Conservation (phyloP, 1,140 invertebrate species). For the Theocolax elegans region DNA sequence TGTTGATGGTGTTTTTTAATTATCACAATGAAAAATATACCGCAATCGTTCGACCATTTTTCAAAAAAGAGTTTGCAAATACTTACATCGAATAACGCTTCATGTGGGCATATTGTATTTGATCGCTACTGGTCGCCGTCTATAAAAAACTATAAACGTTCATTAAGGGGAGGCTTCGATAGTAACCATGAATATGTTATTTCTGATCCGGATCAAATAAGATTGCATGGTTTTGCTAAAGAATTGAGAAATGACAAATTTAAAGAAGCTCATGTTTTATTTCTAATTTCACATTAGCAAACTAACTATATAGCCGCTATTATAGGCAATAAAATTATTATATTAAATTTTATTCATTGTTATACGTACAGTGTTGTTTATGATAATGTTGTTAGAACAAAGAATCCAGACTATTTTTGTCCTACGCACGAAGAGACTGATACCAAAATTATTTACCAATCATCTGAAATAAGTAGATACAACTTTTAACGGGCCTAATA, state of each 20-base stretch:
- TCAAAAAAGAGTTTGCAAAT: background rate
- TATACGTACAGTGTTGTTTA: background rate
- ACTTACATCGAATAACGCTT: background rate
- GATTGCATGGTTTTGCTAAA: conserved; percentile 20
- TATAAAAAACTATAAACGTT: no score
- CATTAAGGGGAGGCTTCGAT: conserved; percentile 28
- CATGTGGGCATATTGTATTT: background rate
- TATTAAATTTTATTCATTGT: background rate
- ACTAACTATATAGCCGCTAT: background rate
- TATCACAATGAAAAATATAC: background rate
- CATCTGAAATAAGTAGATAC: no score
- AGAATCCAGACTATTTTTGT: conserved; percentile 6
- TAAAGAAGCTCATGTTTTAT: conserved; percentile 19
- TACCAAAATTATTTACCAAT: conserved; percentile 6
- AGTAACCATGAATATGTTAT: no score
- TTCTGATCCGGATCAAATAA: no score
- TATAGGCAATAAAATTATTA: background rate
- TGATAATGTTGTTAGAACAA: background rate
- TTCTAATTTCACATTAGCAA: conserved; percentile 16
- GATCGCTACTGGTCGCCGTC: background rate
- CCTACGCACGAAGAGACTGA: conserved; percentile 35
- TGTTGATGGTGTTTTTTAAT: background rate
- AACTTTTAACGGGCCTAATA: no score
- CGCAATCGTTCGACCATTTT: background rate
- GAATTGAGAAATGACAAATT: conserved; percentile 24